phyloP scores from a whole-genome alignment of 2,113 vertebrate genomes.

The Origma solitaria region DNA sequence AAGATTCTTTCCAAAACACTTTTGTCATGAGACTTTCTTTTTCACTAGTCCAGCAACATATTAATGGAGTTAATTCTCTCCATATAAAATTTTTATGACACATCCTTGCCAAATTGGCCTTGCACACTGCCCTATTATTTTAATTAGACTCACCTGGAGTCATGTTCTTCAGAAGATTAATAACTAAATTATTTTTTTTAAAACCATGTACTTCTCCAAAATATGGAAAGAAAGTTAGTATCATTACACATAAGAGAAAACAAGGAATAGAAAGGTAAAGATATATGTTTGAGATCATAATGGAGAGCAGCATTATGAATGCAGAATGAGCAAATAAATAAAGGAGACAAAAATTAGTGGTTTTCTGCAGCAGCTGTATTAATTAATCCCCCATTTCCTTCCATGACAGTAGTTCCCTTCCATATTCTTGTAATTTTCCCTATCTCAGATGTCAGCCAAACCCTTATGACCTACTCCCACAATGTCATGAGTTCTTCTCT shows the following conservation, averaged over 20 bases:
- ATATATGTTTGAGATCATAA: neutral
- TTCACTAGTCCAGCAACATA: neutral
- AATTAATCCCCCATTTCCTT: neutral
- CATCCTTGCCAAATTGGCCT: neutral
- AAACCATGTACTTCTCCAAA: neutral
- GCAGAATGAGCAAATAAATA: neutral
- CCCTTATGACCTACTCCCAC: neutral
- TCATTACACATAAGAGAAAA: neutral
- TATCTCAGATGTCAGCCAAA: neutral
- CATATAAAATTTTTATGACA: neutral
- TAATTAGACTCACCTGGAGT: neutral
- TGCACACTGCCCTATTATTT: neutral
- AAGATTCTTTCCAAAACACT: neutral
- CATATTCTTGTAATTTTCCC: neutral
- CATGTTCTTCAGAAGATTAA: neutral
- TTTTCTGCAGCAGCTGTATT: neutral
- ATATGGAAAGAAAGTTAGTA: neutral
- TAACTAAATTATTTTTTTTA: neutral
- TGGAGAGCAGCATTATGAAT: neutral
- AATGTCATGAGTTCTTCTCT: neutral
- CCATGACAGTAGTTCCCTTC: neutral
- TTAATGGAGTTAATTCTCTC: neutral
- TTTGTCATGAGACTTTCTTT: neutral
- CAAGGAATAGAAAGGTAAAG: neutral
- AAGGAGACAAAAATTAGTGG: neutral